Conservation (phyloP, 2,113 vertebrate genomes). For the Cochlearius cochlearius region DNA sequence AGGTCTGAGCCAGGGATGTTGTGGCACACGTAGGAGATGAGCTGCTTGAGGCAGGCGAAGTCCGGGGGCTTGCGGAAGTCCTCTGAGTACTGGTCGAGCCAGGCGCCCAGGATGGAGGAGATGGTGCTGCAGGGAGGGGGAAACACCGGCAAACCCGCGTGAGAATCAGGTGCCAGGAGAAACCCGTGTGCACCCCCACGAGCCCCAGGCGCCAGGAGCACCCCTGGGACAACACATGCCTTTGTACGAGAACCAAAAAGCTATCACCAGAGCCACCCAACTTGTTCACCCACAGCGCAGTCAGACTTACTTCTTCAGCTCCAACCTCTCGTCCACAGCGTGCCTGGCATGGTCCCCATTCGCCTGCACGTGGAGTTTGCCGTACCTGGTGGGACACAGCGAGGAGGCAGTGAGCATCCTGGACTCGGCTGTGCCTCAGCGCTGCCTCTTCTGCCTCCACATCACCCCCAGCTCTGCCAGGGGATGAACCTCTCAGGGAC, state of each 20-base stretch:
- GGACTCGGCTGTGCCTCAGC: not conserved
- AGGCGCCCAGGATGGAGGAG: conserved; percentile 95
- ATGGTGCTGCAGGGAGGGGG: conserved; percentile 77
- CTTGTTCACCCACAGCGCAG: not conserved
- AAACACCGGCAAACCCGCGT: not conserved
- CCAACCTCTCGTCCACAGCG: conserved; percentile 84
- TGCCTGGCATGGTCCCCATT: conserved; percentile 79
- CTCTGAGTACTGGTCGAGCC: conserved; percentile 98
- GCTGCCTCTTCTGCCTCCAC: not conserved
- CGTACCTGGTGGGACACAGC: conserved; percentile 78
- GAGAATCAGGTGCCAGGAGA: not conserved
- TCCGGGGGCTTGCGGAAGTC: conserved; percentile 92
- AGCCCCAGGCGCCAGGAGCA: not conserved
- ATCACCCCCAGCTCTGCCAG: not conserved
- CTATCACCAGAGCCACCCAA: not conserved
- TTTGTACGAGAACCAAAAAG: not conserved
- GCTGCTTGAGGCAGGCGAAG: conserved; percentile 88
- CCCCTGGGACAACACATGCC: not conserved
- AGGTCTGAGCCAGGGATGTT: conserved; percentile 92
- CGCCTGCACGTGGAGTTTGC: conserved; percentile 82
- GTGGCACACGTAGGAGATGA: conserved; percentile 87
- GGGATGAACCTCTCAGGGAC: rapidly evolving
- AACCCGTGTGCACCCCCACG: rapidly evolving
- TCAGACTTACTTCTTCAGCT: conserved; percentile 88
- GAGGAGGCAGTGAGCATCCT: not conserved